Evolutionary conservation across 2,797 vertebrate species (phyloP), one percentile per base, ranked within the genome.

Genomic region (Allobates femoralis): DNA sequence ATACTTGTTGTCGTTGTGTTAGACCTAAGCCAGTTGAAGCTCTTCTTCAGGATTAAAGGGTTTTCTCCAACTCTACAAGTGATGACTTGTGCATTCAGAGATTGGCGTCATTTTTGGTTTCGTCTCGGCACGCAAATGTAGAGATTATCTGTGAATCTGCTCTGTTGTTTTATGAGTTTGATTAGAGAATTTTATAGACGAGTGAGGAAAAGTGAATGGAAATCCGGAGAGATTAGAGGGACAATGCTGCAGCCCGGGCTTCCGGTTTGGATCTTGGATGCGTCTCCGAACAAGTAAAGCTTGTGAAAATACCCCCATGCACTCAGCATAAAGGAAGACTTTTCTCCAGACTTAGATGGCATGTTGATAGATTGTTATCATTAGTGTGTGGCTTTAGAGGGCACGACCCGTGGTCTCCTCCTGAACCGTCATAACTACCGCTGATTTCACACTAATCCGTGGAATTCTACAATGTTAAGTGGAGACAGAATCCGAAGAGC

Each of bases 371-470:
- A 87, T 78, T 87, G 62, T 78, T 79, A 71, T 77, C 73, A 76
- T 87, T 83, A 76, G 86, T 30, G 19, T 10, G 53, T 79, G 86
- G 74, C 60, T 83, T 82, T 71, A 37, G 26, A 76, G 74, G 41
- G 41, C 85, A 83, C 5, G 66, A 87, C 86, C 81, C 50, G n/a
- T 56, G 30, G n/a, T 78, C 80, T 32, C 16, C 67, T 71, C 32
- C 75, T 69, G 80, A 53, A 79, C 86, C 58, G 46, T 67, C 55
- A 28, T 41, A 60, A 81, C 86, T 73, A 73, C 81, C 83, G 75
- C 55, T 62, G 67, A 86, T 81, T 86, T 86, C 74, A 60, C 81
- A 87, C 76, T 87, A 87, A 87, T 87, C 81, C 81, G 15, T 75
- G 86, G 76, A 74, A 87, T 84, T 87, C 81, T 58, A 16, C 51